phyloP scores from a whole-genome alignment of 2,888 invertebrate genomes.

The Merodon equestris region DNA sequence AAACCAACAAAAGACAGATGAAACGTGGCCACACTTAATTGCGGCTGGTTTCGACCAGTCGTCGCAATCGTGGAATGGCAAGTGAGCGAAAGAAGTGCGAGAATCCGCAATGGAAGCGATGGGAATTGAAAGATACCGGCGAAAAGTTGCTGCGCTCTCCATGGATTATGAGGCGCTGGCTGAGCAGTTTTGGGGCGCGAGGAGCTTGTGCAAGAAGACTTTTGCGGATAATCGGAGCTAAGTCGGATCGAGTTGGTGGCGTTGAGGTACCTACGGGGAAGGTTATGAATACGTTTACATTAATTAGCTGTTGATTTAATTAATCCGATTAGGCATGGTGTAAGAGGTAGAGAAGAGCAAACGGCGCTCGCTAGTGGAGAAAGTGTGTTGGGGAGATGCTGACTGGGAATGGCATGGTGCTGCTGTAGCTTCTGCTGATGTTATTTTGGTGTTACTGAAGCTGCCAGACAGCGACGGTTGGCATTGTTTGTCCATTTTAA shows the following conservation, averaged over 20 bases:
- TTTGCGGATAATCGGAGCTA: conserved; percentile 60
- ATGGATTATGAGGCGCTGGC: conserved; percentile 58
- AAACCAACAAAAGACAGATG: conserved; percentile 17
- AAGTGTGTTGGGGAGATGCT: not conserved
- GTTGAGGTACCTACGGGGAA: conserved; percentile 18
- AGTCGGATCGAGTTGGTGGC: conserved; percentile 22
- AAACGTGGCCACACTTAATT: conserved; percentile 59
- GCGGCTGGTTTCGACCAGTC: conserved; percentile 36
- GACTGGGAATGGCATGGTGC: conserved; percentile 43
- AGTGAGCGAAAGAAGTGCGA: not conserved
- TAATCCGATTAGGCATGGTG: conserved; percentile 70
- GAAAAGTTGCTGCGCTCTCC: conserved; percentile 32
- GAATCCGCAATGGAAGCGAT: conserved; percentile 50
- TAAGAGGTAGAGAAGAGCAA: not conserved
- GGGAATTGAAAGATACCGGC: conserved; percentile 52
- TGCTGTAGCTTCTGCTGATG: conserved; percentile 30
- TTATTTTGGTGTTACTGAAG: not conserved
- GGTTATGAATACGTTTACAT: conserved; percentile 71
- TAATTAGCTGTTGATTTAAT: conserved; percentile 78
- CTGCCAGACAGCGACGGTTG: not conserved
- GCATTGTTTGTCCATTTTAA: conserved; percentile 7
- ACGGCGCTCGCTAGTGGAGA: conserved; percentile 22
- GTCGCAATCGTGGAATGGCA: not conserved
- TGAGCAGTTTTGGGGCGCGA: conserved; percentile 62
- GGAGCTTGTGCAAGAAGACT: conserved; percentile 37